Evolutionary conservation across 2,888 invertebrate species (phyloP).

Genomic region (Drosophila picticornis): DNA sequence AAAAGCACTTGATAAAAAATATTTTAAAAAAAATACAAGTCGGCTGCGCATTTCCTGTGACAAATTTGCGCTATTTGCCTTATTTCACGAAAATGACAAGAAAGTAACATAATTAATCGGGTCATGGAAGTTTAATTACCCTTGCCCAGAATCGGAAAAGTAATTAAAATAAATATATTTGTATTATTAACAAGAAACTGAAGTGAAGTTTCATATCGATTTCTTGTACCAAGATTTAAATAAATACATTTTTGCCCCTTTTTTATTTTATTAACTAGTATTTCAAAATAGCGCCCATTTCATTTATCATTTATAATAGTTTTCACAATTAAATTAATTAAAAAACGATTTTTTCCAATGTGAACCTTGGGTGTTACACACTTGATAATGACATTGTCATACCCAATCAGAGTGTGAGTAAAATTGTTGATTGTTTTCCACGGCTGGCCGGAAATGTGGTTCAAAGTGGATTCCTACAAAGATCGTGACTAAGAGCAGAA

Average conservation of each 20-base stretch:
- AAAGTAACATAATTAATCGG: not conserved
- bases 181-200: not conserved
- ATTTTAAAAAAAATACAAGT: slow-evolving; percentile 26
- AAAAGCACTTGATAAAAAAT: slow-evolving; percentile 16
- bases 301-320: not conserved
- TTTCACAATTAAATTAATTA: not conserved
- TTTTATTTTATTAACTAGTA: not conserved
- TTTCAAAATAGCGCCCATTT: not conserved
- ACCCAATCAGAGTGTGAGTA: not conserved
- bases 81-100: slow-evolving; percentile 18
- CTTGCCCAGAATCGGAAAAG: not conserved
- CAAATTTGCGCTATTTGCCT: slow-evolving; percentile 70
- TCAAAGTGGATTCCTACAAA: slow-evolving; percentile 40
- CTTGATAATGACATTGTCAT: not conserved
- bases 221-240: not conserved
- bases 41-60: slow-evolving; percentile 73
- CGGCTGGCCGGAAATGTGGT: slow-evolving; percentile 38
- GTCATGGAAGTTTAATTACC: not conserved
- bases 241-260: not conserved
- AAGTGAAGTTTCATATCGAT: not conserved
- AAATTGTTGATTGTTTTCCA: not conserved
- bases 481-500: slow-evolving; percentile 46
- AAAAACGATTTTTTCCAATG: not conserved
- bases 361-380: not conserved
- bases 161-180: not conserved